Evolutionary conservation across 2,113 vertebrate species (phyloP), one percentile per base, ranked within the genome.

Genomic region (Malurus cyaneus): DNA sequence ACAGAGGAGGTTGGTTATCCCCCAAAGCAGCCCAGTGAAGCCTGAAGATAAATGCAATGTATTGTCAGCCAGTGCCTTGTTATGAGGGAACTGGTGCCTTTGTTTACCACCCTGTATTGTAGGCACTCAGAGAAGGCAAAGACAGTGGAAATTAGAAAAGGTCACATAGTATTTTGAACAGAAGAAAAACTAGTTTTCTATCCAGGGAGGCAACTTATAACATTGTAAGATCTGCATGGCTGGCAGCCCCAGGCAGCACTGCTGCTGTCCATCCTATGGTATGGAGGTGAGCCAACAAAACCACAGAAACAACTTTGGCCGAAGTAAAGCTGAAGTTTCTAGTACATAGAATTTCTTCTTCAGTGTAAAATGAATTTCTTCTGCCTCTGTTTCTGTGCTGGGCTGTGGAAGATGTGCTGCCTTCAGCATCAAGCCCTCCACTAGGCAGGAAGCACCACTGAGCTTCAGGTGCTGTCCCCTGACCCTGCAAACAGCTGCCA

Each of bases 391-490:
- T 78, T 47, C 50, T 34, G 4, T 41, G 42, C 71, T 74, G 72
- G 2, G 3, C 26, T 29, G 32, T 28, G 64, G 1, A 34, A 72
- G n/a, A 5, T 5, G 10, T 39, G 62, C 32, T 64, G 34, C 23
- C 41, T 54, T 62, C 25, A 29, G 31, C 29, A 53, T 4, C 0
- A 2, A 74, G 23, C 61, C 50, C n/a, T 65, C 20, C 26, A 26
- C 31, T 14, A 6, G 1, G 3, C 9, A 2, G 56, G 61, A 39
- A 25, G 47, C 36, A 28, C 41, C 3, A 0, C 20, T 4, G 4
- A 13, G 4, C 23, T 42, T 50, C 2, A 12, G 19, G 47, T 34
- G n/a, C 13, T 8, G 11, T 59, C 23, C 28, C 32, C 12, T 14
- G 14, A 29, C 9, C 23, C 0, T 24, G 8, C 41, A 60, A 44